These are phyloP conservation scores for Wasmannia auropunctata DNA, from an alignment of 1,140 invertebrate species.

Conservation along the genomic window DNA sequence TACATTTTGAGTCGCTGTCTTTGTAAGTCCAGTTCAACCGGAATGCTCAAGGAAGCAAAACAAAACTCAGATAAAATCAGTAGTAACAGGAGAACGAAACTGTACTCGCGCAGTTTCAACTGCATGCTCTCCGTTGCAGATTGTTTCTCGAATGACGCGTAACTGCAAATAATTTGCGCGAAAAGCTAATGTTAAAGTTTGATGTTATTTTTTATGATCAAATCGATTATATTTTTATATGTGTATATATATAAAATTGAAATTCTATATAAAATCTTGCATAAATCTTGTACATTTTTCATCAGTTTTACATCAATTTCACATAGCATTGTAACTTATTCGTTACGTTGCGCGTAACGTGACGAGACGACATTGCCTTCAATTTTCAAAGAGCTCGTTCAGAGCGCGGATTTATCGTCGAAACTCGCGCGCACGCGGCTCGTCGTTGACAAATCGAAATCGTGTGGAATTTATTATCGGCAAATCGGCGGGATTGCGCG, in stretches of 20 bases:
- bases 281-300: not conserved
- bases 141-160: not conserved
- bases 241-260: not conserved
- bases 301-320: not conserved
- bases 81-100: not conserved
- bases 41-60: not conserved
- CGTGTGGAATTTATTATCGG: constrained; percentile 20
- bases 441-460: constrained; percentile 11
- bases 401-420: not conserved
- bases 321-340: not conserved
- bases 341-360: not conserved
- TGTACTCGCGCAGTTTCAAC: not conserved
- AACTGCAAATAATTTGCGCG: not conserved
- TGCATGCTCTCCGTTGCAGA: not conserved
- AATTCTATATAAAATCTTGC: not conserved
- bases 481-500: constrained; percentile 5
- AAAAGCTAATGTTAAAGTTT: not conserved
- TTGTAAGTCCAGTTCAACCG: not conserved
- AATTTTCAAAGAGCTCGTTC: not conserved
- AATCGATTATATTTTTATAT: not conserved
- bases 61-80: not conserved
- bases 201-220: not conserved
- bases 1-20: not conserved
- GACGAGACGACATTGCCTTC: not conserved
- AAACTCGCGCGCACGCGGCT: not conserved